Conservation (phyloP, 2,113 vertebrate species). For the Geococcyx californianus region DNA sequence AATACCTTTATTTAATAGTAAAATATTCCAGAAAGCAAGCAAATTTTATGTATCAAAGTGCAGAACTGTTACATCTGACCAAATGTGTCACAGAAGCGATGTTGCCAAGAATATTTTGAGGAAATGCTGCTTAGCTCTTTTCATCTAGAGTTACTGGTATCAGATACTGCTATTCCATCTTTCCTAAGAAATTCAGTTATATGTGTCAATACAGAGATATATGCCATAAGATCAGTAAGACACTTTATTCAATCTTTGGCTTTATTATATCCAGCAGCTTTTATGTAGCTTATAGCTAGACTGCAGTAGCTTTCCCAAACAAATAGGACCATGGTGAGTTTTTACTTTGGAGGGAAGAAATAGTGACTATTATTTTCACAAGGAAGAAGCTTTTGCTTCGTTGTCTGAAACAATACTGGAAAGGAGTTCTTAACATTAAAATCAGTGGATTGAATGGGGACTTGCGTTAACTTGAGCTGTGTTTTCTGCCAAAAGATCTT, state of each 20-base stretch:
- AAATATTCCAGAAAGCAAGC: neutral
- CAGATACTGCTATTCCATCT: neutral
- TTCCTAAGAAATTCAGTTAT: neutral
- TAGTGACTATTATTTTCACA: neutral
- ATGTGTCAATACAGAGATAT: neutral
- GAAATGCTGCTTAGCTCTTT: neutral
- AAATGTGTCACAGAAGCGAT: accelerated
- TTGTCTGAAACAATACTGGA: neutral
- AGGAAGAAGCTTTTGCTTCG: neutral
- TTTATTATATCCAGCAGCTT: neutral
- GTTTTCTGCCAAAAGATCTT: neutral
- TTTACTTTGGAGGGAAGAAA: neutral
- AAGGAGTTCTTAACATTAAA: neutral
- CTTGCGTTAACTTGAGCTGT: neutral
- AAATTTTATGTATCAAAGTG: neutral
- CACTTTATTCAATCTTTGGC: neutral
- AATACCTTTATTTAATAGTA: neutral
- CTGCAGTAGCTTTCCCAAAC: neutral
- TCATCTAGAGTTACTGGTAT: neutral
- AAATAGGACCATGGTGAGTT: neutral
- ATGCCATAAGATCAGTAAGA: neutral
- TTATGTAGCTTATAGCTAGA: neutral
- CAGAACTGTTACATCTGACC: neutral
- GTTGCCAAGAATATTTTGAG: neutral
- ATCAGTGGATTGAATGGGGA: neutral